Evolutionary conservation across 2,888 invertebrate species (phyloP), one percentile per base, ranked within the genome.

Genomic region (Cephalotes varians): DNA sequence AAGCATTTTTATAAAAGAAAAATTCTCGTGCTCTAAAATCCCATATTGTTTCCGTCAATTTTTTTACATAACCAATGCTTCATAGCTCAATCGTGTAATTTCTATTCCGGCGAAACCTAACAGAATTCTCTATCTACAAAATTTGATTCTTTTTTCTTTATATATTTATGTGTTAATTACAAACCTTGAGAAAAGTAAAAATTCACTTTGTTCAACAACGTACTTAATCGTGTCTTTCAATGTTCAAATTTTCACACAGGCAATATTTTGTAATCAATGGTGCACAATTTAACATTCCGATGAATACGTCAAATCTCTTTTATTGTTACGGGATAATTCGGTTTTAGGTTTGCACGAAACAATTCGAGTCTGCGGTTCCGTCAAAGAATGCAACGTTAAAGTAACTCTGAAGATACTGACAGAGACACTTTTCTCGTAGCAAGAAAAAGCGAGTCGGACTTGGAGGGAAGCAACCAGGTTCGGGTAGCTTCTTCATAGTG

Each of bases 401-500:
- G 49, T 28, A 15, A 28, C 25, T 25, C 10, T 21, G 25, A 54
- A 25, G 2, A 7, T n/a, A n/a, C n/a, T 21, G 12, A 21, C 10
- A 7, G 58, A n/a, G 4, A n/a, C 10, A 34, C n/a, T 60, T 40
- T 64, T 40, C 40, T 40, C 62, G 5, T 2, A 31, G n/a, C 9
- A 2, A n/a, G 18, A 44, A 44, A 44, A 28, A 47, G 25, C 18
- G n/a, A 51, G 49, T 31, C 2, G 6, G 9, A 65, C 15, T 47
- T 28, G 7, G 25, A 2, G 15, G 21, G 4, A 67, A 10, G 18
- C 5, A 31, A 31, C n/a, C 34, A 4, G 34, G n/a, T 34, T 6
- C 18, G 5, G 58, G 1, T 18, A 12, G 1, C 73, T 64, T 31
- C 60, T 28, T 47, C 60, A 72, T 77, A 15, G 58, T 77, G 82